Conservation (phyloP, 2,113 vertebrate species). For the Casuarius casuarius region DNA sequence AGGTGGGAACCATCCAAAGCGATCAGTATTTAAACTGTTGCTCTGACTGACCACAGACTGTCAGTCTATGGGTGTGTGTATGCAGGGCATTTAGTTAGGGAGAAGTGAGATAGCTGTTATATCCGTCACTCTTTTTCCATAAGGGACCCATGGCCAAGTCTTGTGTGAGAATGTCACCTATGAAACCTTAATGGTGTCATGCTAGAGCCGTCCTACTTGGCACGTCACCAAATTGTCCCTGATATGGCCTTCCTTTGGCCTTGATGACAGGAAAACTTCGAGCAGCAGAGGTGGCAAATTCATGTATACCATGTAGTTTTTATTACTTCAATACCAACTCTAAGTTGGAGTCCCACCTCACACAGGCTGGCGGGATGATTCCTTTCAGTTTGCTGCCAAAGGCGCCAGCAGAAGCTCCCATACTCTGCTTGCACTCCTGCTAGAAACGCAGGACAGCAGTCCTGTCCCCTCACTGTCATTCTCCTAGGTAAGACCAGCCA, state of each 20-base stretch:
- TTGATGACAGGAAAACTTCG: not conserved
- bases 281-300: not conserved
- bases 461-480: too few species aligned
- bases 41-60: rapidly evolving
- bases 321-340: not conserved
- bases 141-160: not conserved
- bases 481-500: too few species aligned
- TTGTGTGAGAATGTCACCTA: not conserved
- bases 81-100: not conserved
- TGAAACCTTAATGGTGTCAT: not conserved
- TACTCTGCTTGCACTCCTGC: too few species aligned
- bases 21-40: not conserved
- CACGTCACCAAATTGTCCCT: not conserved
- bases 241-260: not conserved
- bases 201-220: not conserved
- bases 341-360: not conserved
- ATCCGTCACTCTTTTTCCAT: not conserved
- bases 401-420: not conserved
- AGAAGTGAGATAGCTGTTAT: not conserved
- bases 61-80: rapidly evolving
- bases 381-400: not conserved
- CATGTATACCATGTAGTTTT: not conserved
- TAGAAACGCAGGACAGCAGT: too few species aligned
- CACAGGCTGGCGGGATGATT: not conserved
- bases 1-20: not conserved